phyloP scores from a whole-genome alignment of 2,797 vertebrate genomes.

The Poecilia velifera region DNA sequence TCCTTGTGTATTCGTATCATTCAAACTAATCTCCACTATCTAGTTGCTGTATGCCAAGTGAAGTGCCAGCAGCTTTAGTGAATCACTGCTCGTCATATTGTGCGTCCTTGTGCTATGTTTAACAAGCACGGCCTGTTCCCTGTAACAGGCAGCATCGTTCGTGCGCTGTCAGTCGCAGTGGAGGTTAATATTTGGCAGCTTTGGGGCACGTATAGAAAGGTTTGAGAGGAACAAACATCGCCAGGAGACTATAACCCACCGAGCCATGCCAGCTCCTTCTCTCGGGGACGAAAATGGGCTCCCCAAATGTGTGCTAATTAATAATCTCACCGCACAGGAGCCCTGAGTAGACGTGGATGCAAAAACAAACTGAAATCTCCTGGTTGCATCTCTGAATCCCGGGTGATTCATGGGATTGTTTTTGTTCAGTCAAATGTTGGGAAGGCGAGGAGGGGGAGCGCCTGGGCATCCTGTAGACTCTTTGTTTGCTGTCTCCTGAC shows the following conservation, averaged over 20 bases:
- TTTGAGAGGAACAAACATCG: conserved; percentile 44
- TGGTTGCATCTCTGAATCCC: conserved; percentile 76
- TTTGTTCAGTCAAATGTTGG: conserved; percentile 80
- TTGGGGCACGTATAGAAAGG: conserved; percentile 30
- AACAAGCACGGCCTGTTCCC: conserved; percentile 55
- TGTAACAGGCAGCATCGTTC: conserved; percentile 48
- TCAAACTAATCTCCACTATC: conserved; percentile 45
- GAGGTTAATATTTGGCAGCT: conserved; percentile 51
- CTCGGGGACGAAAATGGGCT: conserved; percentile 57
- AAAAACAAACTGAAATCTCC: conserved; percentile 81
- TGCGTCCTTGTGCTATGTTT: conserved; percentile 58
- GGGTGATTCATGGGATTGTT: conserved; percentile 82
- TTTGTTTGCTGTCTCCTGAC: conserved; percentile 81
- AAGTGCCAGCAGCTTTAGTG: conserved; percentile 46
- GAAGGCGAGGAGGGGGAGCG: conserved; percentile 50
- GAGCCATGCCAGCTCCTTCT: conserved; percentile 66
- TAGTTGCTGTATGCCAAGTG: conserved; percentile 49
- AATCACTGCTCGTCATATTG: conserved; percentile 51
- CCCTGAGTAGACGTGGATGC: conserved; percentile 65
- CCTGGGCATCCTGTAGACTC: conserved; percentile 79
- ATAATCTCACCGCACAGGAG: conserved; percentile 72
- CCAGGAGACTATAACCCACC: conserved; percentile 56
- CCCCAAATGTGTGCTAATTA: conserved; percentile 79
- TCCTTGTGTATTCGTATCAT: conserved; percentile 37
- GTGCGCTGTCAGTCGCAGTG: conserved; percentile 48